A percentile compares a stretch with the other conserved stretches of the same genome.
Evolutionary conservation across 2,113 vertebrate genomes (phyloP).

Genomic region (Callionymus lyra): DNA sequence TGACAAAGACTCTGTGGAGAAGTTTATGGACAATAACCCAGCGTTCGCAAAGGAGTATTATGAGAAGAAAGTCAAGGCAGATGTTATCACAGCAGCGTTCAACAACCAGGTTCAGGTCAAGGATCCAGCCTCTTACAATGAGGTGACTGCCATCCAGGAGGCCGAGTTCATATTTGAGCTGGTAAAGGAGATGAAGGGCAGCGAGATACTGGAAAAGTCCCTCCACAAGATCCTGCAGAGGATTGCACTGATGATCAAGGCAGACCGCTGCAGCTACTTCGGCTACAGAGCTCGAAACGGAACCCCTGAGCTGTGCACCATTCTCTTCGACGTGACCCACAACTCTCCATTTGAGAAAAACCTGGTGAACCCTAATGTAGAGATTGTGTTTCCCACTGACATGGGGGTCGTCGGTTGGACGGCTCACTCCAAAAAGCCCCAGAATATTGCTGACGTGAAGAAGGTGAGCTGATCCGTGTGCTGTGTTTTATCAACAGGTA

Average conservation of each 20-base stretch:
- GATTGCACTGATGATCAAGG: slow-evolving; percentile 66
- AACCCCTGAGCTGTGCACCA: slow-evolving; percentile 68
- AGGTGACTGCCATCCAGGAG: slow-evolving; percentile 72
- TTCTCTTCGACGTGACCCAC: slow-evolving; percentile 73
- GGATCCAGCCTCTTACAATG: slow-evolving; percentile 64
- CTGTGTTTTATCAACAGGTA: not conserved
- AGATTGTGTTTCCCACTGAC: slow-evolving; percentile 79
- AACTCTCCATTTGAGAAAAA: slow-evolving; percentile 72
- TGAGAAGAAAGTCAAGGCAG: slow-evolving; percentile 67
- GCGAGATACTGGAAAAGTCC: slow-evolving; percentile 50
- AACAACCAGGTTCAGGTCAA: slow-evolving; percentile 53
- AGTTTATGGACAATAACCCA: slow-evolving; percentile 80
- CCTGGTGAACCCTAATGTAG: slow-evolving; percentile 70
- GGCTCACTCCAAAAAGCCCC: slow-evolving; percentile 77
- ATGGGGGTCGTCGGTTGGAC: slow-evolving; percentile 77
- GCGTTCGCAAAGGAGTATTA: slow-evolving; percentile 81
- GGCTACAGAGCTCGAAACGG: slow-evolving; percentile 69
- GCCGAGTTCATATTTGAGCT: slow-evolving; percentile 70
- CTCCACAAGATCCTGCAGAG: slow-evolving; percentile 71
- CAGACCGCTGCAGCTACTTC: slow-evolving; percentile 78
- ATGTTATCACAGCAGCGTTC: slow-evolving; percentile 62
- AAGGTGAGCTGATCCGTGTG: slow-evolving; percentile 63
- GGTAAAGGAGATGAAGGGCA: slow-evolving; percentile 58
- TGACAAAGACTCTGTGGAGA: slow-evolving; percentile 66
- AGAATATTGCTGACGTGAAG: slow-evolving; percentile 77